A percentile compares a stretch with the other conserved stretches of the same genome.
These are phyloP conservation scores for Ceyx cyanopectus DNA, from an alignment of 2,113 vertebrate species.

Conservation along the genomic window DNA sequence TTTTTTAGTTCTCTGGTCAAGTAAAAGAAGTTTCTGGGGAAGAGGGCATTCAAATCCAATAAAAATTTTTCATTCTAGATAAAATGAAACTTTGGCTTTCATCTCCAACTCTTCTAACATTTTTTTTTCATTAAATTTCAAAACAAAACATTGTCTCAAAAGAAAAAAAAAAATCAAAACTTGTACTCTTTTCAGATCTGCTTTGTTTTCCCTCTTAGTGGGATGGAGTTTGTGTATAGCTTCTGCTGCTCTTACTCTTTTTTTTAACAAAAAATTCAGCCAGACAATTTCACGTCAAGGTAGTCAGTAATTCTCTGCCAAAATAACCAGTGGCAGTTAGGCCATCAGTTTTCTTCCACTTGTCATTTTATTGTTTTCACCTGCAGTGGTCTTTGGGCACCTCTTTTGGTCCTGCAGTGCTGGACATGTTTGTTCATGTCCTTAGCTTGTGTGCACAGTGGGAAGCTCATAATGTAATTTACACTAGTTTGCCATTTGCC, in stretches of 20 bases:
- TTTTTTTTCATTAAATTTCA: neutral
- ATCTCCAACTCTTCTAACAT: neutral
- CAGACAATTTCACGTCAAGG: neutral
- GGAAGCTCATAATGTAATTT: neutral
- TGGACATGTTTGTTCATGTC: neutral
- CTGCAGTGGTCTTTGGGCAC: neutral
- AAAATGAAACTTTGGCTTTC: constrained; percentile 26
- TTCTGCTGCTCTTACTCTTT: neutral
- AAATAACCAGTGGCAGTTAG: neutral
- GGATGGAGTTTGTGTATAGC: neutral
- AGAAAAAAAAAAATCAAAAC: neutral
- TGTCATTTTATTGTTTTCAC: neutral
- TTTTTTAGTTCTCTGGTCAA: constrained; percentile 26
- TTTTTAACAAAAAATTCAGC: neutral
- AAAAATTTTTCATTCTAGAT: neutral
- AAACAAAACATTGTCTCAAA: neutral
- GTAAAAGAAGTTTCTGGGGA: neutral
- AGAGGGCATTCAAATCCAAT: neutral
- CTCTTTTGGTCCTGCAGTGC: neutral
- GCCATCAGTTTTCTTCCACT: neutral
- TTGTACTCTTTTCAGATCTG: neutral
- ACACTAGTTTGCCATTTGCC: neutral
- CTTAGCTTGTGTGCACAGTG: neutral
- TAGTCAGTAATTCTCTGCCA: neutral
- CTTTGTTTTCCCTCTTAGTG: neutral